Percentiles rank a stretch among this genome's conserved stretches.
phyloP scores from a whole-genome alignment of 2,888 invertebrate genomes.

The Onchidella celtica region DNA sequence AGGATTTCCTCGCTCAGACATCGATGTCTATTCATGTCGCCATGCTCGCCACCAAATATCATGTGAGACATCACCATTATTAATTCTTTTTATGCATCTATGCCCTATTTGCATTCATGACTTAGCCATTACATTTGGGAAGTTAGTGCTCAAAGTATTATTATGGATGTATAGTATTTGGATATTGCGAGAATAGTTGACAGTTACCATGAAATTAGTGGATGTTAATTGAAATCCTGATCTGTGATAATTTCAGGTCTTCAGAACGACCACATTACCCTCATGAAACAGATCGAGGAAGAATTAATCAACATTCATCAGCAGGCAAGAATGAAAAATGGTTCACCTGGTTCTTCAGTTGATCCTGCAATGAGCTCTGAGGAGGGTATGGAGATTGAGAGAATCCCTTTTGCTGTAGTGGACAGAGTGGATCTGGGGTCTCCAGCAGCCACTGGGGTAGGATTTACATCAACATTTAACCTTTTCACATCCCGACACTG shows the following conservation, averaged over 20 bases:
- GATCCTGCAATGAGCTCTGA: constrained; percentile 12
- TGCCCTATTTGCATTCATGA: too few species aligned
- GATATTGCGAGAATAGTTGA: too few species aligned
- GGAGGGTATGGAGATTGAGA: neutral
- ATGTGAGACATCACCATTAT: too few species aligned
- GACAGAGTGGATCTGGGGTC: constrained; percentile 88
- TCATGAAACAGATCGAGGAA: constrained; percentile 92
- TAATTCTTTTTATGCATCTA: too few species aligned
- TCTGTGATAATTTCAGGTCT: constrained; percentile 88
- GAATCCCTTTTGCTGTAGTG: constrained; percentile 85
- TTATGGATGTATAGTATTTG: too few species aligned
- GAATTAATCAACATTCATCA: constrained; percentile 85
- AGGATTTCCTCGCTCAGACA: constrained; percentile 92
- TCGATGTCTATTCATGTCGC: constrained; percentile 95
- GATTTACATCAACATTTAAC: constrained; percentile 62
- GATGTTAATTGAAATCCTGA: neutral
- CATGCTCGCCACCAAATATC: constrained; percentile 93
- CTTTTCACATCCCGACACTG: too few species aligned
- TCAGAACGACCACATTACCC: constrained; percentile 91
- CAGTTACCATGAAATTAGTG: too few species aligned
- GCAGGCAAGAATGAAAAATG: constrained; percentile 60
- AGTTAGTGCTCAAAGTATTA: too few species aligned
- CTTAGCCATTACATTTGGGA: too few species aligned
- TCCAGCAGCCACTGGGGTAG: constrained; percentile 91
- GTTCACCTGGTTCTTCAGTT: constrained; percentile 44